A percentile compares a stretch with the other conserved stretches of the same genome.
Conservation (phyloP, 1,140 invertebrate species). For the Sarcophaga peregrina region DNA sequence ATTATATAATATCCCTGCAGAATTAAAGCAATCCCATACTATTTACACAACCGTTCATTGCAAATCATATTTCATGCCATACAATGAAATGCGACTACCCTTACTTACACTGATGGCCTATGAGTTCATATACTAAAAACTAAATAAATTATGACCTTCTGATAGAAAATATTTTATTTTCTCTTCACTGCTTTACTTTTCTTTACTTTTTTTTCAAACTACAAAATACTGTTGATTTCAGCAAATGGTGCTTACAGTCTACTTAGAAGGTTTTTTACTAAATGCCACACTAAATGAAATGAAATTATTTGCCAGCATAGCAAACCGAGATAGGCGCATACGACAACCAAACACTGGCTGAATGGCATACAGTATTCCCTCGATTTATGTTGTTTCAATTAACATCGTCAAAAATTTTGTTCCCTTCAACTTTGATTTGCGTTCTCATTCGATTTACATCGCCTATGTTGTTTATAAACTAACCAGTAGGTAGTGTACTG, state of each 20-base stretch:
- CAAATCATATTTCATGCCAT: not conserved
- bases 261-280: slow-evolving; percentile 22
- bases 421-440: no score
- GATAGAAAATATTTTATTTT: slow-evolving; percentile 1
- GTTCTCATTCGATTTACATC: no score
- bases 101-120: not conserved
- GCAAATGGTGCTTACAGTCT: slow-evolving; percentile 5
- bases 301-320: slow-evolving; percentile 35
- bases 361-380: no score
- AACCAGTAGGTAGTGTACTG: no score
- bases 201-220: not conserved
- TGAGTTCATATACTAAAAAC: not conserved
- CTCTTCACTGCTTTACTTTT: not conserved
- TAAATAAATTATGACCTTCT: slow-evolving; percentile 11
- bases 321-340: not conserved
- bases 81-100: not conserved
- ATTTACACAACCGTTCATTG: no score
- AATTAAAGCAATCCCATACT: no score
- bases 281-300: slow-evolving; percentile 39
- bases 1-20: no score
- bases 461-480: no score
- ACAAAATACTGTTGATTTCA: not conserved
- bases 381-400: no score
- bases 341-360: no score
- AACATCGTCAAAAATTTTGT: no score